Conservation (phyloP, 2,113 vertebrate genomes). For the Haemorhous mexicanus region DNA sequence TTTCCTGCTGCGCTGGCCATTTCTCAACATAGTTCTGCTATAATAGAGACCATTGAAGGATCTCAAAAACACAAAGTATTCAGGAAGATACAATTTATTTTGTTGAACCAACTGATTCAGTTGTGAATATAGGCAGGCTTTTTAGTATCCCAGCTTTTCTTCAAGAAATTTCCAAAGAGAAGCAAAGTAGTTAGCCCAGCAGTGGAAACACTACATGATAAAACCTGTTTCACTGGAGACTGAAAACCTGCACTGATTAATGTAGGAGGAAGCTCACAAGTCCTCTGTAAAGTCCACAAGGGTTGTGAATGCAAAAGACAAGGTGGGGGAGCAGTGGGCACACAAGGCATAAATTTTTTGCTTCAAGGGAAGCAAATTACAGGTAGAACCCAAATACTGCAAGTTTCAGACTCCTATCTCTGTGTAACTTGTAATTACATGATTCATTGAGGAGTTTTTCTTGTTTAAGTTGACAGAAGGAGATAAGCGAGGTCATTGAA, state of each 20-base stretch:
- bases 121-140: background rate
- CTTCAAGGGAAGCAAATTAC: background rate
- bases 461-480: conserved; percentile 31
- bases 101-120: background rate
- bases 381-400: background rate
- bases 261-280: background rate
- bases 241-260: background rate
- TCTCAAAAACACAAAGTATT: background rate
- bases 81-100: background rate
- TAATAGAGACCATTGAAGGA: background rate
- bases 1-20: background rate
- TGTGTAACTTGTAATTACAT: conserved; percentile 40
- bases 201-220: background rate
- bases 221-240: background rate
- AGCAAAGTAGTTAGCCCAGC: background rate
- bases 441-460: conserved; percentile 21
- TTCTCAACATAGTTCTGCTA: background rate
- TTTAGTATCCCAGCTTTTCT: background rate
- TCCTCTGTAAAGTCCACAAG: background rate
- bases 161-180: background rate
- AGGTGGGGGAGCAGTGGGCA: background rate
- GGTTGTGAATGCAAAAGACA: background rate
- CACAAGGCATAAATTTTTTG: background rate
- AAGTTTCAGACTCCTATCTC: conserved; percentile 17
- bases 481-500: conserved; percentile 22